Conservation (phyloP, 35 echinoderm and acorn worm species). For the Apostichopus japonicus region DNA sequence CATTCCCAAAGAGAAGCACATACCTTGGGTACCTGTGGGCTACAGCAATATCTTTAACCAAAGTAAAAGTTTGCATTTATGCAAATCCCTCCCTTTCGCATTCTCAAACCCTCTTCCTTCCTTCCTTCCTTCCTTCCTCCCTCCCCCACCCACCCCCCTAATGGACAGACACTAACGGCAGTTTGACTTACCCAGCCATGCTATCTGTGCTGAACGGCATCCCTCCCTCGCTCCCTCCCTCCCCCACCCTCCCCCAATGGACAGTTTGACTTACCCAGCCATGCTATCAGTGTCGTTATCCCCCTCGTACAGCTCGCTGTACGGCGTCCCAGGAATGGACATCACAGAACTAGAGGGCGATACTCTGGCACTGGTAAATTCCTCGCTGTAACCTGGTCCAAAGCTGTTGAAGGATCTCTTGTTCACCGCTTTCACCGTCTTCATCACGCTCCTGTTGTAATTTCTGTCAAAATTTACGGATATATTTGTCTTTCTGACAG, state of each 20-base stretch:
- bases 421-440: conserved; percentile 90
- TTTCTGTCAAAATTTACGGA: conserved; percentile 57
- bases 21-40: too few species aligned
- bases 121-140: background rate
- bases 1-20: too few species aligned
- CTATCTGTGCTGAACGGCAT: conserved; percentile 58
- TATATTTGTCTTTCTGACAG: too few species aligned
- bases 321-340: conserved; percentile 72
- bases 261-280: conserved; percentile 63
- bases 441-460: conserved; percentile 89
- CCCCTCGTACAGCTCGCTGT: conserved; percentile 92
- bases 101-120: too few species aligned
- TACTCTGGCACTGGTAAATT: conserved; percentile 64
- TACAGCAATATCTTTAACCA: too few species aligned
- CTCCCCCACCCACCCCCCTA: background rate
- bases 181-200: conserved; percentile 66
- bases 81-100: too few species aligned
- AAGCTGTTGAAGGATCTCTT: conserved; percentile 55
- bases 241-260: background rate
- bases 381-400: conserved; percentile 64
- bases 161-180: background rate
- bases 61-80: too few species aligned
- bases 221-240: background rate
- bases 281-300: conserved; percentile 83
- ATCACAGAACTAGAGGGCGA: conserved; percentile 84